Evolutionary conservation across 92 coral and sea anemone genomes (phyloP), one percentile per base, ranked within the genome.

Genomic region (Parazoanthus swiftii): DNA sequence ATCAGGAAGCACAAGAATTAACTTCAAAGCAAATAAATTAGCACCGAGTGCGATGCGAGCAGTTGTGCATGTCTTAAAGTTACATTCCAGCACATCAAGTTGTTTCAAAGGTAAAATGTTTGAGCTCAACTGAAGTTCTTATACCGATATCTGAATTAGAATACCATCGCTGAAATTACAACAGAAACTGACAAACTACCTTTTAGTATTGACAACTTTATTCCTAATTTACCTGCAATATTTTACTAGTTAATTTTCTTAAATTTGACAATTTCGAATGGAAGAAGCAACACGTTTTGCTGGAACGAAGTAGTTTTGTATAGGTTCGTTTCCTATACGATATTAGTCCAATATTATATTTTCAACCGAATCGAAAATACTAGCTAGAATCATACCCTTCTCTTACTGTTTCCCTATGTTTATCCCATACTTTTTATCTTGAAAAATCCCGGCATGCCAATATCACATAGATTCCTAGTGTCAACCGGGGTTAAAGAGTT

Each of bases 401-500:
- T 50, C 43, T 29, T 29, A 26, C 43, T 42, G 42, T 83, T 44
- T 70, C 46, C 71, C 71, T 46, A 84, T 39, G 48, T 70, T 71
- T 72, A 71, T 84, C 87, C 66, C 87, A 68, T 36, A 48, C 68
- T 72, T 84, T 84, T 36, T 68, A 26, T 46, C 51, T 82, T 23
- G 65, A 84, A 33, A 29, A 51, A 84, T 71, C 68, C 46, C 87
- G 68, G 70, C 38, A 44, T 82, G 63, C 37, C 86, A 82, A 82
- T 82, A 82, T 82, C 65, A 26, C 36, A 71, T 14, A 70, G 54
- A 82, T 65, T 65, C 76, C 43, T 4, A 71, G 78, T 84, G 51
- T 84, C 79, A 71, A 84, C 71, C 87, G 78, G 51, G 87, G 85
- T 80, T 84, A 50, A 71, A 72, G 77, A 70, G 77, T 70, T 71